Evolutionary conservation across 1,140 invertebrate species (phyloP), one percentile per base, ranked within the genome.

Genomic region (Ostrea edulis): DNA sequence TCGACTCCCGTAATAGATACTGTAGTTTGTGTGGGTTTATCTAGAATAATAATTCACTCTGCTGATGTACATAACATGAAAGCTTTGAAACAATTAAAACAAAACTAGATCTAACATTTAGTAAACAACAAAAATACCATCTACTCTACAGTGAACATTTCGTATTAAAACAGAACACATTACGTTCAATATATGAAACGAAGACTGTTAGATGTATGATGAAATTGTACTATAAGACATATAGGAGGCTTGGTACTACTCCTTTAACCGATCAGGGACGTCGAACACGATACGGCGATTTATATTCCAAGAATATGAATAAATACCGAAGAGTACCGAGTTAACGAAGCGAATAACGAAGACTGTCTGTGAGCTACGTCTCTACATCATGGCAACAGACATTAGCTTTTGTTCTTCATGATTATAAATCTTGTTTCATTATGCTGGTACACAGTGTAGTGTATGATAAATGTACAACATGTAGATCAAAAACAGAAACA

Each of bases 61-160:
- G 68, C 68, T 29, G 68, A 25, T 77, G 68, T 29, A 44, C 35
- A 44, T 44, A 77, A 77, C 68, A 77, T 77, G 68, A 77, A 77
- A 77, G 68, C 68, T 77, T 77, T 77, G 22, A 77, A 29, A 77
- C 25, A 77, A 25, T 77, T 29, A 5, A 77, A 77, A 44, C 35
- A 44, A 17, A 62, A 62, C 25, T 29, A 77, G 29, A 35, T 25
- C 29, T 77, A 77, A 14, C n/a, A 62, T 77, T 35, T n/a, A 62
- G 22, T 29, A 71, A 11, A 71, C 14, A 62, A n/a, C 17, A 58
- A 77, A 25, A 77, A 77, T 14, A 29, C 25, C 9, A 35, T 77
- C 68, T 77, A 77, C 14, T 77, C 29, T 77, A 77, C 8, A 29
- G 68, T 77, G 68, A 77, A 35, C 22, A 77, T 14, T 77, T 77